Conservation (phyloP, 2,797 vertebrate species). For the Premnoplex brunnescens region DNA sequence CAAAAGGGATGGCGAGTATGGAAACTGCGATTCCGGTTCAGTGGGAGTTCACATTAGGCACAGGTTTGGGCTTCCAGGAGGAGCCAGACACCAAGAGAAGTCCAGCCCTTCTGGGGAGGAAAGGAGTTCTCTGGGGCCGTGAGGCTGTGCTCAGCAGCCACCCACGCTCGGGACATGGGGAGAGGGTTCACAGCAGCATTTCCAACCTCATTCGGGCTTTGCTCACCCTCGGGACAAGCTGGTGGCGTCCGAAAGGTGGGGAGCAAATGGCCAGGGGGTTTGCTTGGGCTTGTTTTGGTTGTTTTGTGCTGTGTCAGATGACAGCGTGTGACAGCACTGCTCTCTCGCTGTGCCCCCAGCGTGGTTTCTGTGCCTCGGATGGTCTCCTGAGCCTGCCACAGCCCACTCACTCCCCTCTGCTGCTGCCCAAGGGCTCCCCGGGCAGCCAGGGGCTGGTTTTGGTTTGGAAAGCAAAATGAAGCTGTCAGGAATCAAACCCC, state of each 20-base stretch:
- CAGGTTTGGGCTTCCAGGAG: accelerated
- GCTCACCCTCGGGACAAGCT: background rate
- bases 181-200: accelerated
- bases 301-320: background rate
- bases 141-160: accelerated
- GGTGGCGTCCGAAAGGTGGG: background rate
- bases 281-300: accelerated
- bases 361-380: background rate
- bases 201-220: accelerated
- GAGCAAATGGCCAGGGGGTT: accelerated
- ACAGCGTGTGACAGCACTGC: background rate
- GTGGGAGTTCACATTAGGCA: accelerated
- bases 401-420: background rate
- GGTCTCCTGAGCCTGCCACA: background rate
- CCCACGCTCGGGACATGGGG: accelerated
- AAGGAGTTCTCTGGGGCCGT: accelerated
- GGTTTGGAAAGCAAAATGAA: background rate
- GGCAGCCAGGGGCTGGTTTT: background rate
- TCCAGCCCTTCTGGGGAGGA: background rate
- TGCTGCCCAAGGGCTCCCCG: background rate
- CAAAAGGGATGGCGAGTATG: accelerated
- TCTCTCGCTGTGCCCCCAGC: background rate
- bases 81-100: accelerated
- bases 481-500: background rate
- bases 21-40: accelerated